A percentile compares a stretch with the other conserved stretches of the same genome.
phyloP scores from a whole-genome alignment of 2,113 vertebrate species.

The Notarius quadriscutis region DNA sequence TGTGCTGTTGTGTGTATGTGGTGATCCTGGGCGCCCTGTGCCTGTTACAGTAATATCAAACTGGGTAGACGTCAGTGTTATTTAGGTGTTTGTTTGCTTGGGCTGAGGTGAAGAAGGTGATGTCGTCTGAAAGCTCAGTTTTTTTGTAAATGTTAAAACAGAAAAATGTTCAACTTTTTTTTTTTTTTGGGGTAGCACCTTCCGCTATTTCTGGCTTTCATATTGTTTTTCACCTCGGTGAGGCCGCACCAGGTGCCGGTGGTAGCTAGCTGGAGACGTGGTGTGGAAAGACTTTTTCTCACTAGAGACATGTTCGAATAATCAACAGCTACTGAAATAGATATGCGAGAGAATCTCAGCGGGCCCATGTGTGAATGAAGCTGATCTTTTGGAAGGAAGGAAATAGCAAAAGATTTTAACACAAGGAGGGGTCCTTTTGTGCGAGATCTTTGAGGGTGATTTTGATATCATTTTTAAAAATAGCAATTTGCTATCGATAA shows the following conservation, averaged over 20 bases:
- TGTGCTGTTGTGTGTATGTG: conserved; percentile 21
- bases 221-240: conserved; percentile 43
- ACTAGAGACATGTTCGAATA: conserved; percentile 57
- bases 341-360: conserved; percentile 56
- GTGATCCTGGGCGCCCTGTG: conserved; percentile 20
- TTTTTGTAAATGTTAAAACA: conserved; percentile 58
- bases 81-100: conserved; percentile 47
- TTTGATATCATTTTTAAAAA: background rate
- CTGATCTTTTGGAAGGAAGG: conserved; percentile 51
- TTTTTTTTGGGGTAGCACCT: conserved; percentile 56
- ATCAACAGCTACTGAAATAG: conserved; percentile 68
- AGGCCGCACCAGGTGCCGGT: conserved; percentile 54
- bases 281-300: conserved; percentile 54
- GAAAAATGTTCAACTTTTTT: conserved; percentile 38
- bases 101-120: background rate
- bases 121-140: conserved; percentile 11
- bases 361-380: conserved; percentile 66
- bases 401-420: conserved; percentile 17
- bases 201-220: conserved; percentile 60
- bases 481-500: background rate
- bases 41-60: conserved; percentile 24
- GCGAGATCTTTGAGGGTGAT: background rate
- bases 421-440: background rate
- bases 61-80: conserved; percentile 41
- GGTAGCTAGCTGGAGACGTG: conserved; percentile 58